These are phyloP conservation scores for Syrphus vitripennis DNA, from an alignment of 2,888 invertebrate species.

Conservation along the genomic window DNA sequence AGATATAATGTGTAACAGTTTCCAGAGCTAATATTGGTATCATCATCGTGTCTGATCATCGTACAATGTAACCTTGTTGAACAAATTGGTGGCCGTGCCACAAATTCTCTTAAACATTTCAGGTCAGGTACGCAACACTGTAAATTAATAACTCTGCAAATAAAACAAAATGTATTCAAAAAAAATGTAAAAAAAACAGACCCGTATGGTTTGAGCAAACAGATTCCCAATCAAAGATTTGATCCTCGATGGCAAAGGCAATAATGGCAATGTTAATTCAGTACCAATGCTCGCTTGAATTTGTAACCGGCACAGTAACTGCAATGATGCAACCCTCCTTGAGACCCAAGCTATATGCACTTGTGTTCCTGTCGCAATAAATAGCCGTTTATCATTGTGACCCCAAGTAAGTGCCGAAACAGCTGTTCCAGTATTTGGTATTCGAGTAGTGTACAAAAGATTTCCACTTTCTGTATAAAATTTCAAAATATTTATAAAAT, in stretches of 20 bases:
- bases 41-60: slow-evolving; percentile 96
- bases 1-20: slow-evolving; percentile 94
- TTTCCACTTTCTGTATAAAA: slow-evolving; percentile 94
- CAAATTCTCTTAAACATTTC: slow-evolving; percentile 93
- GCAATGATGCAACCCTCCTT: slow-evolving; percentile 93
- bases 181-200: slow-evolving; percentile 82
- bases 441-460: slow-evolving; percentile 89
- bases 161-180: neutral
- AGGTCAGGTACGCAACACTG: slow-evolving; percentile 97
- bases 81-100: slow-evolving; percentile 93
- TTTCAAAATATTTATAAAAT: slow-evolving; percentile 91
- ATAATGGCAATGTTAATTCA: slow-evolving; percentile 88
- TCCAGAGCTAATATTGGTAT: slow-evolving; percentile 86
- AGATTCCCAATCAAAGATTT: slow-evolving; percentile 92
- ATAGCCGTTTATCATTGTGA: slow-evolving; percentile 97
- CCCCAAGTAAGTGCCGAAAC: slow-evolving; percentile 99
- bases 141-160: neutral
- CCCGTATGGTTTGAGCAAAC: slow-evolving; percentile 96
- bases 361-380: slow-evolving; percentile 95
- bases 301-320: slow-evolving; percentile 92
- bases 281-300: slow-evolving; percentile 89
- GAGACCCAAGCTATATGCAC: slow-evolving; percentile 97
- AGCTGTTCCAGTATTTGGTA: slow-evolving; percentile 89
- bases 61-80: slow-evolving; percentile 97
- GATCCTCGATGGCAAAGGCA: slow-evolving; percentile 94